Percentiles rank a stretch among this genome's conserved stretches.
phyloP scores from a whole-genome alignment of 1,140 invertebrate genomes.

The Microvelia longipes region DNA sequence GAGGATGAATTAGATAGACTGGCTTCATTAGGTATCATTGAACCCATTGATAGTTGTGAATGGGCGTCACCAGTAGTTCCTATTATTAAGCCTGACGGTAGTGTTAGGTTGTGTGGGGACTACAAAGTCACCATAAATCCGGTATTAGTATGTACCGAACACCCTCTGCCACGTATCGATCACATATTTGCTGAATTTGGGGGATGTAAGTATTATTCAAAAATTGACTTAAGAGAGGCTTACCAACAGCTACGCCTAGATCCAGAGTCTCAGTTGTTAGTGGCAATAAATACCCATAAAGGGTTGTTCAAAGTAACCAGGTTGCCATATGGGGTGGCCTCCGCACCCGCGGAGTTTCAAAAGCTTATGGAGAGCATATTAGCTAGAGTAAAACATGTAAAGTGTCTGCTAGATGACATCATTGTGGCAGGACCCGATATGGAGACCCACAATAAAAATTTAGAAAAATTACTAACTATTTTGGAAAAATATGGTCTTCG shows the following conservation, averaged over 20 bases:
- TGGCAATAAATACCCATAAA: neutral
- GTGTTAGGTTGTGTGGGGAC: conserved; percentile 3
- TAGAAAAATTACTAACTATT: neutral
- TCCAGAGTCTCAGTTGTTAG: neutral
- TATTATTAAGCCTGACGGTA: conserved; percentile 8
- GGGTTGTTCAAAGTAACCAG: neutral
- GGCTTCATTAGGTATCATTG: conserved; percentile 15
- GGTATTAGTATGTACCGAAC: neutral
- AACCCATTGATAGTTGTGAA: conserved; percentile 13
- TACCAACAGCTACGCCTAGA: conserved; percentile 3
- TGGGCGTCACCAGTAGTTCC: conserved; percentile 1
- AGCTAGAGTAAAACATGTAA: neutral
- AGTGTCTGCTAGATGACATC: conserved; percentile 4
- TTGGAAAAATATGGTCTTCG: neutral
- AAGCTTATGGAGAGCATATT: neutral
- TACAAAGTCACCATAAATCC: conserved; percentile 23
- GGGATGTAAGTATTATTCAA: neutral
- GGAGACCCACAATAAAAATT: neutral
- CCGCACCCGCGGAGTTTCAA: neutral
- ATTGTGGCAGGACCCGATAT: neutral
- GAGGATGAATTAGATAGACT: conserved; percentile 2
- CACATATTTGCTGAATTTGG: conserved; percentile 4
- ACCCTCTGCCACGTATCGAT: conserved; percentile 17
- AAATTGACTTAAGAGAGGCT: conserved; percentile 7
- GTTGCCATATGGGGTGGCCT: conserved; percentile 2